Evolutionary conservation across 2,113 vertebrate genomes (phyloP), one percentile per base, ranked within the genome.

Genomic region (Ailuropoda melanoleuca): DNA sequence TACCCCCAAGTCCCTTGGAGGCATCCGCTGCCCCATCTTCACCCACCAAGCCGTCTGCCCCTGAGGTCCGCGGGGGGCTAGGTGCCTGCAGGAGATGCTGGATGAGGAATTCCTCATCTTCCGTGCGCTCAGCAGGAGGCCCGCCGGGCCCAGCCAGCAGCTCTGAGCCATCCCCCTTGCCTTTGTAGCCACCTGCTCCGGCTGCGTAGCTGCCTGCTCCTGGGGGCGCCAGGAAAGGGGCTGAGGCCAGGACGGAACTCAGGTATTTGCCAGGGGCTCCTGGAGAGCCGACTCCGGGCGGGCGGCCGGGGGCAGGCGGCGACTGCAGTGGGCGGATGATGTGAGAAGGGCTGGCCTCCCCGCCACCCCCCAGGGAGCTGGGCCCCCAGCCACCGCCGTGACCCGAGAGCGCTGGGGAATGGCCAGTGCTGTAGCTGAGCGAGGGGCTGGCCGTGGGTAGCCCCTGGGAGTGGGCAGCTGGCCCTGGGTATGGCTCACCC

Each of bases 21-120:
- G 94, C 95, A 1, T 96, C 98, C 0, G 98, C 77, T 2, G 98
- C 98, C 75, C 98, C 98, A 1, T 98, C 98, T 14, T 99, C 99
- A 6, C 98, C 98, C 90, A 99, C 99, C 62, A 99, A 46, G 17
- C 98, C 98, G 3, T 98, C 98, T 0, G 97, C 94, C 72, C 98
- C 98, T 70, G 98, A 98, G 2, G 98, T 98, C 77, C 98, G 97
- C 0, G 98, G 98, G 1, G 98, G 98, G 95, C 98, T 99, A 97
- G 99, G 98, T 1, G 98, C 99, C 98, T 99, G 99, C 62, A 99
- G 98, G 58, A 99, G 98, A 91, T 99, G 99, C 93, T 99, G 99
- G 66, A 99, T 99, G 74, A 99, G 98, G 96, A 99, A 99, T 72
- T 99, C 99, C 26, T 99, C 99, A 0, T 99, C 99, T 13, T 99